Percentiles rank a stretch among this genome's conserved stretches.
Conservation (phyloP, 2,113 vertebrate genomes). For the Gavialis gangeticus region DNA sequence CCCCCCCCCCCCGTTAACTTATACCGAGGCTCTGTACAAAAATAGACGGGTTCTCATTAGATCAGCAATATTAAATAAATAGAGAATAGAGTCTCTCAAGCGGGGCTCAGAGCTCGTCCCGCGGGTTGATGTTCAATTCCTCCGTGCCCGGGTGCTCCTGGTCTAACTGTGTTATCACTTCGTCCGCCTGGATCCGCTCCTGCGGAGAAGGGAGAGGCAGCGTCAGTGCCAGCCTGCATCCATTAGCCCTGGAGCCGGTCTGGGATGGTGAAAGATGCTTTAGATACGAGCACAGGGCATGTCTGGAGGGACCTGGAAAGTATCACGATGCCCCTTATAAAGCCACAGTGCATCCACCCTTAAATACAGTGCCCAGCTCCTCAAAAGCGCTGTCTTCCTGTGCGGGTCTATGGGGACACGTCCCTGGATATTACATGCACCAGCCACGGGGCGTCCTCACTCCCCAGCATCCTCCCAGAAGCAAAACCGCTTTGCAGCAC, state of each 20-base stretch:
- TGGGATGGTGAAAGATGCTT: no score
- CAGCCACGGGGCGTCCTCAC: no score
- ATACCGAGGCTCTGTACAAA: constrained; percentile 91
- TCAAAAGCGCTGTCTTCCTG: no score
- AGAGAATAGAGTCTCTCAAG: constrained; percentile 76
- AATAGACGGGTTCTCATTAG: constrained; percentile 93
- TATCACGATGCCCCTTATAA: no score
- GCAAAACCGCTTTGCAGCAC: not conserved
- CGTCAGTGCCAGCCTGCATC: not conserved
- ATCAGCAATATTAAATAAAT: constrained; percentile 95
- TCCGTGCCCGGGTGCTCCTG: constrained; percentile 77
- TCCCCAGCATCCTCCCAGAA: not conserved
- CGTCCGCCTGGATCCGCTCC: constrained; percentile 96
- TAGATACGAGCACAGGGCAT: not conserved
- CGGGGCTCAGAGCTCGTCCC: constrained; percentile 90
- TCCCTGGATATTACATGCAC: no score
- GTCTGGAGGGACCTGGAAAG: no score
- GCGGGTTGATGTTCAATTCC: constrained; percentile 89
- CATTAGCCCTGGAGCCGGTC: not conserved
- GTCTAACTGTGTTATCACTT: constrained; percentile 89
- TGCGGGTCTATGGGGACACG: no score
- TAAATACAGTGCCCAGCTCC: no score
- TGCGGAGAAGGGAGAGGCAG: constrained; percentile 56
- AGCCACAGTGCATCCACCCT: no score
- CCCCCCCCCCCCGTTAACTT: constrained; percentile 70